Conservation (phyloP, 1,140 invertebrate genomes). For the Hydropsyche tenuis region DNA sequence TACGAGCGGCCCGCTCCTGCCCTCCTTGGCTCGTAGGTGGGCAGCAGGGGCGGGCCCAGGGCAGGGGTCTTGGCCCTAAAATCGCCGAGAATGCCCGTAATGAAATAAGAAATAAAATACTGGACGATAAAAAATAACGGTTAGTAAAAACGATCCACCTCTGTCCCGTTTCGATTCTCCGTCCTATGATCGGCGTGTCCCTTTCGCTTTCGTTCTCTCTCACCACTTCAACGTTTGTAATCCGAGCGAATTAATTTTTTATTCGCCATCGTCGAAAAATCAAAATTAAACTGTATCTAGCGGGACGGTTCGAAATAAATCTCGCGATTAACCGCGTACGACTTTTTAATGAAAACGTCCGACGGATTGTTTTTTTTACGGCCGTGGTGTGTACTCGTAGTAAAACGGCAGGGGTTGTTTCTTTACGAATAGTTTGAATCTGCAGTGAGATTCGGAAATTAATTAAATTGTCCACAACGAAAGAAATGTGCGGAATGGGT, state of each 20-base stretch:
- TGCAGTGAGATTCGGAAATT: conserved; percentile 4
- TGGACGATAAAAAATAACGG: conserved; percentile 20
- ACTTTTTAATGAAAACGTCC: neutral
- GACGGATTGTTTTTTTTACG: neutral
- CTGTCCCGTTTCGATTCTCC: neutral
- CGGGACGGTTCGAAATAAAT: neutral
- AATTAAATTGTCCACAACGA: neutral
- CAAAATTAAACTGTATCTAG: neutral
- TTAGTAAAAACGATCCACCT: conserved; percentile 4
- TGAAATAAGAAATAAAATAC: conserved; percentile 27
- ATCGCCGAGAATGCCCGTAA: conserved; percentile 17
- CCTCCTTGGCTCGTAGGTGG: neutral
- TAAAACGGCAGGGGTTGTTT: neutral
- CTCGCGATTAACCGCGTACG: neutral
- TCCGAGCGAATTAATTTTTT: conserved; percentile 5
- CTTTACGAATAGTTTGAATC: neutral
- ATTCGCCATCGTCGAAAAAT: neutral
- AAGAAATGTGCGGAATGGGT: too few relatives aligned
- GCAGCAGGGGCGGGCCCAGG: neutral
- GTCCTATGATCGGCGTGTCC: neutral
- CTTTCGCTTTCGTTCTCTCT: neutral
- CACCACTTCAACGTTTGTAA: neutral
- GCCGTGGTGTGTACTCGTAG: too few relatives aligned
- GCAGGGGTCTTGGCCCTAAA: neutral
- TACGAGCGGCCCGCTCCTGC: conserved; percentile 33